Percentiles rank a stretch among this genome's conserved stretches.
Conservation (phyloP, 2,113 vertebrate species). For the Turnix velox region DNA sequence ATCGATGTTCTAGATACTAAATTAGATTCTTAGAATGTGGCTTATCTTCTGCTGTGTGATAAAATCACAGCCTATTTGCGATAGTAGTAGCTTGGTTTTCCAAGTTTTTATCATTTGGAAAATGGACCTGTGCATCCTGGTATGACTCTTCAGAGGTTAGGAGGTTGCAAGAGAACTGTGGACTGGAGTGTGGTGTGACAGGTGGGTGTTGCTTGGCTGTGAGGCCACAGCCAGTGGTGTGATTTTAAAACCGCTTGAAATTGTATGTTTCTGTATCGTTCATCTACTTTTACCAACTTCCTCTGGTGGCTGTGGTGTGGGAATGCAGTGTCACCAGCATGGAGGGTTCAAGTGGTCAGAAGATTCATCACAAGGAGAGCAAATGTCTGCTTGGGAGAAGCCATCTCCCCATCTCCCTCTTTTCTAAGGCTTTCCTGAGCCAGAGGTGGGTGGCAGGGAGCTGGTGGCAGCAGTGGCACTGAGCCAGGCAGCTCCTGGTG, state of each 20-base stretch:
- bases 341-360: background rate
- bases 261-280: rapidly evolving
- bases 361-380: rapidly evolving
- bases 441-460: background rate
- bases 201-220: background rate
- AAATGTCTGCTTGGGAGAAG: background rate
- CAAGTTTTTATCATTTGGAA: background rate
- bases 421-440: background rate
- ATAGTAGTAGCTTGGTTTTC: background rate
- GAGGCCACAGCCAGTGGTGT: background rate
- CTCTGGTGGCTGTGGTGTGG: rapidly evolving
- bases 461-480: rapidly evolving
- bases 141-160: background rate
- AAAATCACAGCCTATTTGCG: background rate
- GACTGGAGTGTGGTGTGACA: background rate
- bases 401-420: background rate
- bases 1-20: background rate
- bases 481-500: background rate
- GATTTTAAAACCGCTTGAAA: background rate
- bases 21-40: background rate
- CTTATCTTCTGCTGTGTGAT: background rate
- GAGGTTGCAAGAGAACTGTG: background rate
- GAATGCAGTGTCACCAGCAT: rapidly evolving
- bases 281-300: background rate
- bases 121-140: background rate